Evolutionary conservation across 2,113 vertebrate genomes (phyloP), one percentile per base, ranked within the genome.

Genomic region (Cavia porcellus): DNA sequence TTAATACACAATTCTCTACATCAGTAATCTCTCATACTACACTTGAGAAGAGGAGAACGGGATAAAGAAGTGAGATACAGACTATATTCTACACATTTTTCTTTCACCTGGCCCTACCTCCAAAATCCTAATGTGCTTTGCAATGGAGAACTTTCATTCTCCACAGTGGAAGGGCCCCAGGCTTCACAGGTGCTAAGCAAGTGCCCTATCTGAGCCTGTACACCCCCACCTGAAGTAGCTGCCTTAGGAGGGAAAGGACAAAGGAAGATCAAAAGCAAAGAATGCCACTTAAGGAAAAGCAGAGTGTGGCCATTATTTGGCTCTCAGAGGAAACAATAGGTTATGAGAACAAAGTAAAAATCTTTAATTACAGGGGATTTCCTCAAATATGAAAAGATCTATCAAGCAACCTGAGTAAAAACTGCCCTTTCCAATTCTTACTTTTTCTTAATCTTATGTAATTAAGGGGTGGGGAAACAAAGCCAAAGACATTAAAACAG

Each of bases 391-490:
- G 52, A 90, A 77, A 47, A 55, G 35, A 61, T 4, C 25, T 50
- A 77, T 82, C 64, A 96, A 57, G 55, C 81, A 92, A 95, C 82
- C 72, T 55, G 19, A 81, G 38, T 75, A 84, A 94, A 97, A 90
- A 38, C 2, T 75, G 55, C 12, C 38, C 90, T 74, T 72, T n/a
- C 84, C 38, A 83, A 83, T 75, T 86, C 50, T 57, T 86, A 93
- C 38, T 50, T 52, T 92, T 64, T 90, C 50, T 88, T 84, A 95
- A 82, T 61, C 50, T 90, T 72, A 55, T 28, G 35, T 94, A 92
- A 68, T 74, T 93, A 94, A 84, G n/a, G 32, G 19, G 70, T 92
- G 57, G 94, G 32, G 92, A 93, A 95, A 97, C 45, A 96, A 84
- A 77, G 24, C 30, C 72, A 79, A 66, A 88, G 25, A 82, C 93